A percentile compares a stretch with the other conserved stretches of the same genome.
phyloP scores from a whole-genome alignment of 2,113 vertebrate genomes.

The Actenoides lindsayi region DNA sequence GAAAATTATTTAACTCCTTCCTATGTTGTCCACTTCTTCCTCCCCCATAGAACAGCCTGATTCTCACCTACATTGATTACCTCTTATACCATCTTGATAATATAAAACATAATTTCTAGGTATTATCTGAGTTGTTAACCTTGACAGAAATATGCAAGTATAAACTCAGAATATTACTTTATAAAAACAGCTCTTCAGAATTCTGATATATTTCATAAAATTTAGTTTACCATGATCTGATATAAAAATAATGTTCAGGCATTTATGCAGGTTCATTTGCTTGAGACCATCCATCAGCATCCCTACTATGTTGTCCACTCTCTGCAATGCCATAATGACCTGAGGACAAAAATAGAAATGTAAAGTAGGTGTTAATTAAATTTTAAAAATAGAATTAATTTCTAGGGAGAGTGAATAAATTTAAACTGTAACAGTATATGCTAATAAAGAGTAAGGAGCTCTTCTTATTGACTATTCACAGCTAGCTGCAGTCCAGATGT shows the following conservation, averaged over 20 bases:
- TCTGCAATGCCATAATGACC: constrained; percentile 86
- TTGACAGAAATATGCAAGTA: not conserved
- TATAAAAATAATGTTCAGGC: constrained; percentile 88
- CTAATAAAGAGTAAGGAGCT: not conserved
- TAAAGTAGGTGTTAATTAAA: not conserved
- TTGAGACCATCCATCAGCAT: constrained; percentile 91
- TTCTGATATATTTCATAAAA: not conserved
- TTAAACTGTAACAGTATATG: not conserved
- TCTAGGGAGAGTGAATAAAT: not conserved
- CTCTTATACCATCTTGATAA: not conserved
- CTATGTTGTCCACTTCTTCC: not conserved
- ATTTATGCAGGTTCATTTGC: constrained; percentile 83
- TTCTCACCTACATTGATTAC: not conserved
- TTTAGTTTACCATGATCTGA: constrained; percentile 91
- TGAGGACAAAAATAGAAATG: constrained; percentile 32
- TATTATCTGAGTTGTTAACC: not conserved
- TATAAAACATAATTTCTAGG: not conserved
- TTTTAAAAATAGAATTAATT: not conserved
- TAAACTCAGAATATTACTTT: not conserved
- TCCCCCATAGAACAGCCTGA: not conserved
- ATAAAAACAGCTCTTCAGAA: not conserved
- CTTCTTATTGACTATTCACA: not conserved
- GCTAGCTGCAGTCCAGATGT: not conserved
- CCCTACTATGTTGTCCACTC: constrained; percentile 84
- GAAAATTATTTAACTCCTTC: not conserved